Evolutionary conservation across 2,888 invertebrate species (phyloP).

Genomic region (Ecdyonurus torrentis): DNA sequence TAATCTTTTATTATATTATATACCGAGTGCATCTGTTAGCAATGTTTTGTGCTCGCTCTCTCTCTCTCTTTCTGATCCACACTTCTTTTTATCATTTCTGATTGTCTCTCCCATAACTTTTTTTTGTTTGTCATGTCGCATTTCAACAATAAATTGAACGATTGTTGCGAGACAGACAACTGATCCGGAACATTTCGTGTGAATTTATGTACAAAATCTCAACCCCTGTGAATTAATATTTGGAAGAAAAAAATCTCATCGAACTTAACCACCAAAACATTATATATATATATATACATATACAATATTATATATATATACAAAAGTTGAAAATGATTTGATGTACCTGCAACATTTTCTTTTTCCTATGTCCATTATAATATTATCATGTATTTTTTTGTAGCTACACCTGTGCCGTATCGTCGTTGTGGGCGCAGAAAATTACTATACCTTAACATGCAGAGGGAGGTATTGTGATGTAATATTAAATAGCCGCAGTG

Average conservation of each 20-base stretch:
- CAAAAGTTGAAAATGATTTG: neutral
- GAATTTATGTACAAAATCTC: neutral
- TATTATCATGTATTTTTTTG: neutral
- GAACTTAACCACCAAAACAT: neutral
- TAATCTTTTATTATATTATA: no score
- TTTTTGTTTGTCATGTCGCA: neutral
- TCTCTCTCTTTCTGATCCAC: no score
- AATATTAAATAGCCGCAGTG: no score
- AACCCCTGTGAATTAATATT: neutral
- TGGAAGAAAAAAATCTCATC: neutral
- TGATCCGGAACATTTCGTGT: neutral
- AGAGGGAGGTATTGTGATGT: no score
- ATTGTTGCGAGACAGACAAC: neutral
- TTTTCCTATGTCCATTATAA: no score
- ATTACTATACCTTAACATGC: neutral
- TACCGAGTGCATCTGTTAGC: no score
- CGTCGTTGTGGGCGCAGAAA: neutral
- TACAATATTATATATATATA: no score
- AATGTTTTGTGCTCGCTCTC: no score
- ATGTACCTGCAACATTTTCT: neutral
- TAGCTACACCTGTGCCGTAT: neutral
- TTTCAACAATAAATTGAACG: neutral
- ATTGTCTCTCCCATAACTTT: neutral
- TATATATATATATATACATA: no score
- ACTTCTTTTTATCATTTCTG: no score